Evolutionary conservation across 1,140 invertebrate genomes (phyloP).

Genomic region (Trichonephila clavata): DNA sequence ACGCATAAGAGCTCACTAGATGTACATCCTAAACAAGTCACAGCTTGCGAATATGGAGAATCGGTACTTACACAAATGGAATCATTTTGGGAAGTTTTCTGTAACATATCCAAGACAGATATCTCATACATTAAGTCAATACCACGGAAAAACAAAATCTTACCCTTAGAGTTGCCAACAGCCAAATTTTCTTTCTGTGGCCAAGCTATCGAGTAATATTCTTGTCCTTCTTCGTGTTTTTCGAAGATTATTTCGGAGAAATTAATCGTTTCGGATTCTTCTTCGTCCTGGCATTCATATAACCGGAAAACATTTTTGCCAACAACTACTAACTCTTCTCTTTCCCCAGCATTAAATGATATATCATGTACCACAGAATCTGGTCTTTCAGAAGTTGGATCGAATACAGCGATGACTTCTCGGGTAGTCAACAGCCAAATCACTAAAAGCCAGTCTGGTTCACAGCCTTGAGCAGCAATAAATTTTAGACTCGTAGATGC

Average conservation of each 20-base stretch:
- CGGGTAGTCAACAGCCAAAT: constrained; percentile 32
- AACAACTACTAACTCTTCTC: constrained; percentile 55
- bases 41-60: neutral
- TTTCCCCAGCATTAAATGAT: constrained; percentile 35
- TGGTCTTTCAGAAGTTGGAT: constrained; percentile 16
- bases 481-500: constrained; percentile 48
- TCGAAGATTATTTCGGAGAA: constrained; percentile 53
- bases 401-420: constrained; percentile 10
- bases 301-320: constrained; percentile 49
- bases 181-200: constrained; percentile 64
- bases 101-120: neutral
- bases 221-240: constrained; percentile 34
- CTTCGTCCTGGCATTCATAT: constrained; percentile 28
- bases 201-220: constrained; percentile 39
- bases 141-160: constrained; percentile 59
- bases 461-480: neutral
- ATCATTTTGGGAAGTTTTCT: neutral
- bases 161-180: constrained; percentile 40
- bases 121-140: constrained; percentile 48
- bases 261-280: neutral
- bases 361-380: neutral
- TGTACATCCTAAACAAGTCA: neutral
- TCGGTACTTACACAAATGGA: neutral
- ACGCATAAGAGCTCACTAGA: neutral
- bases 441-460: constrained; percentile 52